Percentiles rank a stretch among this genome's conserved stretches.
phyloP scores from a whole-genome alignment of 2,888 invertebrate genomes.

The Drosophila mettleri region DNA sequence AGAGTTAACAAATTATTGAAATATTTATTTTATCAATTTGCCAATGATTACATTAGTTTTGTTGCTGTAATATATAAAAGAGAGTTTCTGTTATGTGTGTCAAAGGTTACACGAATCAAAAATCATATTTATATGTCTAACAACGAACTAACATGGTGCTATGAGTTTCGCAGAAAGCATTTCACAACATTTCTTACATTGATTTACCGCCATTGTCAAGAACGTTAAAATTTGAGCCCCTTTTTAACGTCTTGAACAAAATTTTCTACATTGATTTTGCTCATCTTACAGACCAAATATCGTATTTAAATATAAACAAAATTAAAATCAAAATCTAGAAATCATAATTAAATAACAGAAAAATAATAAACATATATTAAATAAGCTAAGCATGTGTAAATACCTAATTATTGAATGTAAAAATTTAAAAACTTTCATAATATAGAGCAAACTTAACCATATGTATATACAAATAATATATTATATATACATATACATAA shows the following conservation, averaged over 20 bases:
- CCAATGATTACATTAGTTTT: conserved; percentile 39
- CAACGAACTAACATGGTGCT: conserved; percentile 81
- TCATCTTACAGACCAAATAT: conserved; percentile 46
- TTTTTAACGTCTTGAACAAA: conserved; percentile 79
- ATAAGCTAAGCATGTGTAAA: conserved; percentile 51
- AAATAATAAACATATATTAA: conserved; percentile 2
- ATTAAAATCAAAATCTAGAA: conserved; percentile 9
- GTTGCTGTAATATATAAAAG: conserved; percentile 37
- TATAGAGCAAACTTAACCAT: conserved; percentile 7
- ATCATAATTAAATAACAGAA: not conserved
- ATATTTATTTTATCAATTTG: conserved; percentile 16
- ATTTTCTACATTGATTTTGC: conserved; percentile 19
- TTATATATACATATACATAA: conserved; percentile 9
- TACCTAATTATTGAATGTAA: conserved; percentile 35
- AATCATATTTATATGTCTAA: conserved; percentile 57
- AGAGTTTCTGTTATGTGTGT: conserved; percentile 23
- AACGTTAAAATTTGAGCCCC: conserved; percentile 84
- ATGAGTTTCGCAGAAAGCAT: conserved; percentile 68
- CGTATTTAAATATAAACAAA: conserved; percentile 23
- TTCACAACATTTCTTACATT: conserved; percentile 22
- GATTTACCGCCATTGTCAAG: conserved; percentile 60
- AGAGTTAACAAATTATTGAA: conserved; percentile 51
- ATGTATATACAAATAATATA: conserved; percentile 27
- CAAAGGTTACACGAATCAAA: conserved; percentile 18
- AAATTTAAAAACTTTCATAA: conserved; percentile 11